Evolutionary conservation across 2,888 invertebrate genomes (phyloP), one percentile per base, ranked within the genome.

Genomic region (Acrobasis consociella): DNA sequence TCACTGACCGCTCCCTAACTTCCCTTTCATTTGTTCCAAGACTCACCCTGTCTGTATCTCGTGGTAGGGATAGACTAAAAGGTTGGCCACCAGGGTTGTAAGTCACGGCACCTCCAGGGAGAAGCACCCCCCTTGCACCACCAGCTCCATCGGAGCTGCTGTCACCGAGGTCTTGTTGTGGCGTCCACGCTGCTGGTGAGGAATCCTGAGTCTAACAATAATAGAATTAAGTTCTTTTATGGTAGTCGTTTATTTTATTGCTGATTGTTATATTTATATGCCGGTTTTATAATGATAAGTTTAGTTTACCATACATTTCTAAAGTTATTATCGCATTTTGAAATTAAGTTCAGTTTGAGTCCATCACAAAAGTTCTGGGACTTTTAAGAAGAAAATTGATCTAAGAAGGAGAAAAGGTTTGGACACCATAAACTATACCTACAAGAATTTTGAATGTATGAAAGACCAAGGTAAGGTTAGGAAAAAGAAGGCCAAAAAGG

Each of bases 121-220:
- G 49, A 13, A 62, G 49, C 5, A 55, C 55, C 1, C 62, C 62
- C n/a, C 62, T 31, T 1, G 74, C 72, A 38, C 74, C 77, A 56
- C 82, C 77, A 15, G 84, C 84, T 42, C 93, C 85, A 58, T 94
- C 94, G 0, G 93, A 93, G 68, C 93, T 93, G 75, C 91, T 91
- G 77, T 95, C 95, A 5, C 95, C 96, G n/a, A 97, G 93, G 82
- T 97, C 97, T 80, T 97, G 97, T 75, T 97, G 96, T 0, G 97
- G 97, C 0, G 97, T 97, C 97, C 97, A 97, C 0, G 95, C 68
- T 0, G 85, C 71, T 0, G 81, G 79, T 0, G 73, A 69, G 1
- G 78, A 62, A 1, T 83, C 83, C 64, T 74, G 73, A 0, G 67
- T 70, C 85, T 85, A 64, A 1, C 9, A 37, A n/a, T 16, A 38